phyloP scores from a whole-genome alignment of 2,888 invertebrate species.

The Molanna angustata region DNA sequence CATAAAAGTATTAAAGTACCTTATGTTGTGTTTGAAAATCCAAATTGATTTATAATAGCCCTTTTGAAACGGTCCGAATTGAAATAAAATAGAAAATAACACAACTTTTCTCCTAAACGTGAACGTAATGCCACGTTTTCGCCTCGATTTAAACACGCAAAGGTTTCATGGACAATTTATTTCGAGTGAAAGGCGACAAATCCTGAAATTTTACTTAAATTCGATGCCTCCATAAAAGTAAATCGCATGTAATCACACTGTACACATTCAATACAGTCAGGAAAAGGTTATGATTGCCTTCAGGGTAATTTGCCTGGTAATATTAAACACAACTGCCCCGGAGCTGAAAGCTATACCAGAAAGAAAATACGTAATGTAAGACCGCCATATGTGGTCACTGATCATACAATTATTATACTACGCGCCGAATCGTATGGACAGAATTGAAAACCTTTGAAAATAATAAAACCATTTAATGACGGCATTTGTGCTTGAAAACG shows the following conservation, averaged over 20 bases:
- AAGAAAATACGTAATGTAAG: background rate
- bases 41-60: conserved; percentile 14
- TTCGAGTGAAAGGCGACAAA: conserved; percentile 17
- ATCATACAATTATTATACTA: too few species aligned
- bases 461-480: too few species aligned
- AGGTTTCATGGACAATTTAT: conserved; percentile 24
- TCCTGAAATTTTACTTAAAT: conserved; percentile 17
- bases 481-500: too few species aligned
- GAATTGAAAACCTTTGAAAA: too few species aligned
- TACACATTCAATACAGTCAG: conserved; percentile 16
- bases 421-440: too few species aligned
- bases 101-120: conserved; percentile 12
- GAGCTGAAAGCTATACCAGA: too few species aligned
- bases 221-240: conserved; percentile 20
- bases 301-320: conserved; percentile 12
- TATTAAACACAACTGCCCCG: conserved; percentile 11
- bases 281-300: conserved; percentile 7
- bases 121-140: conserved; percentile 15
- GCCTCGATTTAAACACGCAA: conserved; percentile 22
- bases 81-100: conserved; percentile 14
- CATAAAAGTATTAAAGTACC: too few species aligned
- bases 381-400: background rate
- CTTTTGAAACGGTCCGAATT: conserved; percentile 1
- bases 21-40: too few species aligned
- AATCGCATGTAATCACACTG: conserved; percentile 26